These are phyloP conservation scores for Lanius collurio DNA, from an alignment of 2,113 vertebrate species.

Conservation along the genomic window DNA sequence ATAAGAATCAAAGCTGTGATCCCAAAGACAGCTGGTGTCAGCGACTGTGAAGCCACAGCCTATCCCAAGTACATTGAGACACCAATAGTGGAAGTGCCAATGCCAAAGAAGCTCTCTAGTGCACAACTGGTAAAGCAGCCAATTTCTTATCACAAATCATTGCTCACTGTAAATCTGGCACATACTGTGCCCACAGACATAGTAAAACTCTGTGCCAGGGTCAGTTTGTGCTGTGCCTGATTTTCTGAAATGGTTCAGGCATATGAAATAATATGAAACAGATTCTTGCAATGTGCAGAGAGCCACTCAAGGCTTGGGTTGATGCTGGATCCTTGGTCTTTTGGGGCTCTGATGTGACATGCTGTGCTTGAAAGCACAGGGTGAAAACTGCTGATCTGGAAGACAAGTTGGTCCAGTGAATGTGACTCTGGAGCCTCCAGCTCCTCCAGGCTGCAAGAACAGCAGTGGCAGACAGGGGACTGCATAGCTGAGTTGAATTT, in stretches of 20 bases:
- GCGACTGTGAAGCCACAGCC: conserved; percentile 84
- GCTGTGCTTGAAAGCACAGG: not conserved
- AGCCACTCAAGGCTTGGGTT: not conserved
- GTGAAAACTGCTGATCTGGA: not conserved
- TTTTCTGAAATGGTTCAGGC: not conserved
- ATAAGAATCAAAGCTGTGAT: conserved; percentile 88
- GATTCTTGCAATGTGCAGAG: not conserved
- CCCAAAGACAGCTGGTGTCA: conserved; percentile 79
- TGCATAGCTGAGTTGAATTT: not conserved
- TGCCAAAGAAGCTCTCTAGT: conserved; percentile 84
- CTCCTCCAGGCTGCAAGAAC: not conserved
- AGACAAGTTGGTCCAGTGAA: not conserved
- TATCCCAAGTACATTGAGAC: conserved; percentile 87
- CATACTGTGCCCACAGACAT: not conserved
- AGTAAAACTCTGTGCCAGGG: too few relatives aligned
- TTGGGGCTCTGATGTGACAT: not conserved
- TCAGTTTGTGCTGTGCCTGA: not conserved
- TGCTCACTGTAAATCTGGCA: not conserved
- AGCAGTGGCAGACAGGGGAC: not conserved
- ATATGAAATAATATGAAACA: not conserved
- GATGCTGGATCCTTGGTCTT: not conserved
- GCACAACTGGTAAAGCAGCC: conserved; percentile 78
- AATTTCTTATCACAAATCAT: not conserved
- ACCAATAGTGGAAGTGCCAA: conserved; percentile 86
- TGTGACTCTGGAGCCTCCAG: not conserved